These are phyloP conservation scores for Lagopus muta DNA, from an alignment of 2,113 vertebrate genomes.

Conservation along the genomic window DNA sequence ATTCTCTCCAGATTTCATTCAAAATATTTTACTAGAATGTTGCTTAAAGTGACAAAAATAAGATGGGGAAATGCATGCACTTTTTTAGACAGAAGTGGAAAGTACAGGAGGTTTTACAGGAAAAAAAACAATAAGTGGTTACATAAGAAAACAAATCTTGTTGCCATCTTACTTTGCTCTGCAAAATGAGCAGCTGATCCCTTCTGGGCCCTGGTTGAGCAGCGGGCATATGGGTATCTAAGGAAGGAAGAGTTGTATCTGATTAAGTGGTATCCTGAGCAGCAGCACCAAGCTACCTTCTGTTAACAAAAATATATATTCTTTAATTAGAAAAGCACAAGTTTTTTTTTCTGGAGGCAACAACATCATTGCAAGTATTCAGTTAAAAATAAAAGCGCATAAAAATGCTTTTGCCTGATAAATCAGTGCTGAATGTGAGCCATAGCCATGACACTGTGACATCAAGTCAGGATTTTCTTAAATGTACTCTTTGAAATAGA, in stretches of 20 bases:
- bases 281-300: neutral
- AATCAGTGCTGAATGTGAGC: neutral
- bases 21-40: neutral
- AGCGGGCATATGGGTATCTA: slow-evolving; percentile 7
- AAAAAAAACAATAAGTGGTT: neutral
- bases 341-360: neutral
- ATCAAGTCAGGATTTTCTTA: neutral
- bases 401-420: neutral
- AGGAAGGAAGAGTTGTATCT: neutral
- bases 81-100: neutral
- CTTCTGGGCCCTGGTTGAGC: neutral
- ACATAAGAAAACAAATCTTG: neutral
- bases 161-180: neutral
- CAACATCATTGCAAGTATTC: neutral
- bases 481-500: neutral
- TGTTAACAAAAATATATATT: neutral
- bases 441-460: neutral
- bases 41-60: neutral
- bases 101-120: rapidly evolving
- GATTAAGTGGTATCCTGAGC: neutral
- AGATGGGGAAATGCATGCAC: neutral
- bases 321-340: neutral
- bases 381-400: neutral
- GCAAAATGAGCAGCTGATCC: neutral
- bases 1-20: neutral